A percentile compares a stretch with the other conserved stretches of the same genome.
These are phyloP conservation scores for Psittacara wagleri DNA, from an alignment of 2,113 vertebrate genomes.

Conservation along the genomic window DNA sequence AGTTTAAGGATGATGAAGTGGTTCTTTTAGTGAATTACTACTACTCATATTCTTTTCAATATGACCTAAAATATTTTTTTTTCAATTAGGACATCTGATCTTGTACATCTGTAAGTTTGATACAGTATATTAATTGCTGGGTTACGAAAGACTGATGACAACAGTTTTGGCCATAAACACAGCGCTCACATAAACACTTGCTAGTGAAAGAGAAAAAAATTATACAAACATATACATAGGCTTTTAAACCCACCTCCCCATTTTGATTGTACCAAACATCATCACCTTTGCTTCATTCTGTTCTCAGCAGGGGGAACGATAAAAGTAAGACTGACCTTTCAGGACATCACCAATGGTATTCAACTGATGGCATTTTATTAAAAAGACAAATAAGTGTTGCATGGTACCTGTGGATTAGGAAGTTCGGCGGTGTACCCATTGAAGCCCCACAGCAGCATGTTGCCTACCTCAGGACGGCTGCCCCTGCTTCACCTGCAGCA, in stretches of 20 bases:
- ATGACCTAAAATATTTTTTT: background rate
- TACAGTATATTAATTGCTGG: background rate
- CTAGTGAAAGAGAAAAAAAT: background rate
- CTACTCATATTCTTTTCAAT: conserved; percentile 3
- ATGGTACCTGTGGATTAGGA: accelerated
- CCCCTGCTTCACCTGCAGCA: accelerated
- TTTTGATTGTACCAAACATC: background rate
- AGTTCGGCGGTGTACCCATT: accelerated
- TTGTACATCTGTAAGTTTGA: background rate
- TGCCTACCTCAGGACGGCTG: accelerated
- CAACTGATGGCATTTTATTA: accelerated
- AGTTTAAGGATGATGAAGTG: conserved; percentile 1
- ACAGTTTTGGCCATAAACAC: background rate
- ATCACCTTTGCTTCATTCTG: background rate
- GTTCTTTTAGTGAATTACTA: background rate
- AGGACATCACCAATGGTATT: accelerated
- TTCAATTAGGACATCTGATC: background rate
- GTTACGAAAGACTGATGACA: background rate
- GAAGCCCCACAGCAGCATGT: background rate
- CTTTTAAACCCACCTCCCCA: background rate
- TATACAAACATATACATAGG: no score
- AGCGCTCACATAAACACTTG: background rate
- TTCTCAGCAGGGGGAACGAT: background rate
- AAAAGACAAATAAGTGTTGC: accelerated
- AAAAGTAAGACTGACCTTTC: background rate